A percentile compares a stretch with the other conserved stretches of the same genome.
These are phyloP conservation scores for Cerastoderma edule DNA, from an alignment of 2,888 invertebrate genomes.

Conservation along the genomic window DNA sequence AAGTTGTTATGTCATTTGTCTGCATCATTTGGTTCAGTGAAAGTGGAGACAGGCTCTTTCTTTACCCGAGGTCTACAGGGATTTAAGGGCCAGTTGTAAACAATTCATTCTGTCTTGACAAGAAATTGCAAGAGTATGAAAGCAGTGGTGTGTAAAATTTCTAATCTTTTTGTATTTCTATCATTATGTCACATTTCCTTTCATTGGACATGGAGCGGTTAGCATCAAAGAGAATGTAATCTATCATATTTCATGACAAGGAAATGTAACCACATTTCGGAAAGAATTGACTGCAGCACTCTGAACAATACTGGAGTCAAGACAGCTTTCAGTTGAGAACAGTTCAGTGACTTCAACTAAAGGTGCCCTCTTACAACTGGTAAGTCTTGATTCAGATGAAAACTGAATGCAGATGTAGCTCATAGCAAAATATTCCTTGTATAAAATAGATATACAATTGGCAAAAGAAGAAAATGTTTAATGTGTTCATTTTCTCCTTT, in stretches of 20 bases:
- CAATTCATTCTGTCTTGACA: constrained; percentile 12
- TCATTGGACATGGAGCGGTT: not conserved
- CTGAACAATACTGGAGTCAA: no score
- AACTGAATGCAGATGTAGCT: no score
- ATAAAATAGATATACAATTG: no score
- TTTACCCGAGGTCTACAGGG: not conserved
- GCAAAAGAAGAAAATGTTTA: no score
- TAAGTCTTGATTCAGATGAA: no score
- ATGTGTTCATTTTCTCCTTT: no score
- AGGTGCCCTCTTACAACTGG: no score
- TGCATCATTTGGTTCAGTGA: constrained; percentile 10
- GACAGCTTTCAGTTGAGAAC: no score
- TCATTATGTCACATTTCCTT: constrained; percentile 9
- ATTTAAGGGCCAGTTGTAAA: constrained; percentile 6
- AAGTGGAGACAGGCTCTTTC: constrained; percentile 10
- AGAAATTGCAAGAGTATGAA: constrained; percentile 1
- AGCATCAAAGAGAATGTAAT: constrained; percentile 10
- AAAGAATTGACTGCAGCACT: no score
- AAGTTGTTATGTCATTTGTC: constrained; percentile 26
- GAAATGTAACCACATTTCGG: no score
- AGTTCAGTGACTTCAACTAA: no score
- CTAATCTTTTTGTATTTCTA: constrained; percentile 2
- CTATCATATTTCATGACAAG: not conserved
- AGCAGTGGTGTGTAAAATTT: constrained; percentile 2
- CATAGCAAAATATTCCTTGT: no score